These are phyloP conservation scores for Plectrocnemia conspersa DNA, from an alignment of 1,140 invertebrate genomes.

Conservation along the genomic window DNA sequence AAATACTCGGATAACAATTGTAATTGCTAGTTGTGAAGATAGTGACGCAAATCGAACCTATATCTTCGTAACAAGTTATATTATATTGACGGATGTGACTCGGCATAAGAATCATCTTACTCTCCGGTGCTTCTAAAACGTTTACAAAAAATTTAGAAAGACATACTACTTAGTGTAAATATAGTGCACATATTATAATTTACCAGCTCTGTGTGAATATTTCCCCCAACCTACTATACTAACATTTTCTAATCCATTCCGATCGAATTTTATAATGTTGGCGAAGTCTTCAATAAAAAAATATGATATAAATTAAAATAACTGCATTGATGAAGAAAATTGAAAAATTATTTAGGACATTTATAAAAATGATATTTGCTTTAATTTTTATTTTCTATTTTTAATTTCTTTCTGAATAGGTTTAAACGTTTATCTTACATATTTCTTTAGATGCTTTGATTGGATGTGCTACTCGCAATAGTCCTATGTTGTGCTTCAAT, in stretches of 20 bases:
- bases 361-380: not conserved
- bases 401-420: not conserved
- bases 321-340: not conserved
- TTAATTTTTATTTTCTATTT: not conserved
- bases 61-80: no score
- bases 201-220: no score
- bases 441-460: not conserved
- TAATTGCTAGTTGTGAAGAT: not conserved
- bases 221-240: no score
- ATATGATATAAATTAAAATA: not conserved
- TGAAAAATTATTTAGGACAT: not conserved
- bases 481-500: slow-evolving; percentile 2
- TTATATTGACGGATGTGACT: no score
- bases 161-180: no score
- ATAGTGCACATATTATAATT: no score
- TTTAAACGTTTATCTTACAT: not conserved
- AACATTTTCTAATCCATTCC: no score
- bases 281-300: not conserved
- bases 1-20: not conserved
- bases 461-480: not conserved
- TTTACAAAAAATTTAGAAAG: no score
- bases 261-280: no score
- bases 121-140: no score
- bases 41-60: not conserved
- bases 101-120: no score